These are phyloP conservation scores for Trididemnum nubilum DNA, from an alignment of 23 tunicate species.

Conservation along the genomic window DNA sequence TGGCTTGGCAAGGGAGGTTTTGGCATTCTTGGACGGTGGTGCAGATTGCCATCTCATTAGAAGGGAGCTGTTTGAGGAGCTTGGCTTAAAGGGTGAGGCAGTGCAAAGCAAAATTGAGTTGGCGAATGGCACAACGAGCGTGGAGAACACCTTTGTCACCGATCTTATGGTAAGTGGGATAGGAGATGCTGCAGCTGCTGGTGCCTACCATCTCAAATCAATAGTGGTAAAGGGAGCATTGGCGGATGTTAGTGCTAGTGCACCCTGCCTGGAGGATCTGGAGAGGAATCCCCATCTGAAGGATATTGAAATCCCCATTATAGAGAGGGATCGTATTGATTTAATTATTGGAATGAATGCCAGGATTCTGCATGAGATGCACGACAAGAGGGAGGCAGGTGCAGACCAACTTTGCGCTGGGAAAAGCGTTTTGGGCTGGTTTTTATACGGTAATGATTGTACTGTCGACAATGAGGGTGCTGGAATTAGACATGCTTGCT, in stretches of 20 bases:
- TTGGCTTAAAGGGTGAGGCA: background rate
- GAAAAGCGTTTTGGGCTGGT: background rate
- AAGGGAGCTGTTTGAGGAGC: slow-evolving; percentile 2
- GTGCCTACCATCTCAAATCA: background rate
- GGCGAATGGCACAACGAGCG: background rate
- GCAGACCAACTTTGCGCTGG: background rate
- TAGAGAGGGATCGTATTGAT: background rate
- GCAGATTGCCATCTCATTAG: slow-evolving; percentile 7
- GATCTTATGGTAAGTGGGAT: background rate
- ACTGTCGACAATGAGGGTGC: background rate
- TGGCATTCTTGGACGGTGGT: background rate
- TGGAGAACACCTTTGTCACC: background rate
- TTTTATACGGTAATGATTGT: background rate
- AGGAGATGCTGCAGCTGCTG: background rate
- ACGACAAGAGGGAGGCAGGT: slow-evolving; percentile 11
- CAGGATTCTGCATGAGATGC: slow-evolving; percentile 24
- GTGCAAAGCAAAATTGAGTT: background rate
- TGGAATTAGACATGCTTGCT: background rate
- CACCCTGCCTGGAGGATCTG: background rate
- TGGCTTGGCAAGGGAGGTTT: background rate
- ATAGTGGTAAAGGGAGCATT: background rate
- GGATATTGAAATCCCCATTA: background rate
- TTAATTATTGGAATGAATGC: slow-evolving; percentile 12
- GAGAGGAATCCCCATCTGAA: background rate
- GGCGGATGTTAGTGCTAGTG: slow-evolving; percentile 10